Evolutionary conservation across 2,888 invertebrate genomes (phyloP).

Genomic region (Drosophila mettleri): DNA sequence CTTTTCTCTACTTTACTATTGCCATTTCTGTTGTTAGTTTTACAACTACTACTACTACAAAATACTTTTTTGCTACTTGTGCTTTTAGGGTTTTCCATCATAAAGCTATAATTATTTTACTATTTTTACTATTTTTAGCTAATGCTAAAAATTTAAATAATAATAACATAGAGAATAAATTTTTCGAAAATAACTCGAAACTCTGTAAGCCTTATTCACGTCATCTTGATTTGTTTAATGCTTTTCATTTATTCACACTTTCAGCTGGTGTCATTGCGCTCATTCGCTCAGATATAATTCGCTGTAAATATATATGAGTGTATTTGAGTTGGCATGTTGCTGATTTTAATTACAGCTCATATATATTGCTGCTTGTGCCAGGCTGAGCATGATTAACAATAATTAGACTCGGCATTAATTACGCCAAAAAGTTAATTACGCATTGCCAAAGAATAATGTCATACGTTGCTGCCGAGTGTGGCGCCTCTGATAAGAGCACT

Average conservation of each 20-base stretch:
- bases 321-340: conserved; percentile 54
- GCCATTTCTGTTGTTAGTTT: too few relatives aligned
- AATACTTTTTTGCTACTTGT: too few relatives aligned
- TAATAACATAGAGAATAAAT: background rate
- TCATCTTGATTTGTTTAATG: background rate
- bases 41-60: too few relatives aligned
- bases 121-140: too few relatives aligned
- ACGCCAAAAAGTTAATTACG: conserved; percentile 83
- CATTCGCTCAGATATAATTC: conserved; percentile 6
- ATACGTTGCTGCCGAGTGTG: conserved; percentile 50
- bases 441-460: conserved; percentile 61
- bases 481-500: conserved; percentile 35
- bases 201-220: too few relatives aligned
- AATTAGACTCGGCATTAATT: conserved; percentile 84
- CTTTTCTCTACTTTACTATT: too few relatives aligned
- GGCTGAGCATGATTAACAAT: conserved; percentile 84
- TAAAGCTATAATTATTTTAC: too few relatives aligned
- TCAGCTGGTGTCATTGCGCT: conserved; percentile 36
- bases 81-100: too few relatives aligned
- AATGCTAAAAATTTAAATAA: background rate
- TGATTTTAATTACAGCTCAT: conserved; percentile 82
- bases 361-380: conserved; percentile 70
- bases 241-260: background rate
- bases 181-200: too few relatives aligned
- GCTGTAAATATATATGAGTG: conserved; percentile 26